Evolutionary conservation across 37 sponge, comb jelly and placozoan species (phyloP).

Genomic region (Amphimedon queenslandica): DNA sequence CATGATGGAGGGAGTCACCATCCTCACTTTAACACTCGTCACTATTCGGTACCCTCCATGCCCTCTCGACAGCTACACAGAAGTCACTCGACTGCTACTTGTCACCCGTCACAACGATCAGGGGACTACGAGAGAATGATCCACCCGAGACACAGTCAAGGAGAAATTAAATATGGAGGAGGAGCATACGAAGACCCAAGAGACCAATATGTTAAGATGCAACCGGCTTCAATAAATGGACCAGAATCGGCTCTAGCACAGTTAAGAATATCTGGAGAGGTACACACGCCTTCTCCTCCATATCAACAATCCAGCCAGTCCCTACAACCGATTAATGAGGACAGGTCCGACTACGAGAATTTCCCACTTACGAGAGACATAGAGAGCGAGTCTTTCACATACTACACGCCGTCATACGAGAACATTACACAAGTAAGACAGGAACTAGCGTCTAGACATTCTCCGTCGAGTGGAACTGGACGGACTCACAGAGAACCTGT

Average conservation of each 20-base stretch:
- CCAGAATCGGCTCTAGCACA: background rate
- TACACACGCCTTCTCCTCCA: background rate
- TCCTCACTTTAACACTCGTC: background rate
- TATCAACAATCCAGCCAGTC: slow-evolving; percentile 3
- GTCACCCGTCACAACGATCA: background rate
- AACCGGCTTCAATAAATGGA: background rate
- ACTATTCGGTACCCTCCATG: background rate
- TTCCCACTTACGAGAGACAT: slow-evolving; percentile 25
- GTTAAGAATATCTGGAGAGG: background rate
- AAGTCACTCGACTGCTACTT: slow-evolving; percentile 3
- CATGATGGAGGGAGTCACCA: background rate
- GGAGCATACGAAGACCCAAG: too few species aligned
- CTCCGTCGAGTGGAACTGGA: too few species aligned
- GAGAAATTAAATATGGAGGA: too few species aligned
- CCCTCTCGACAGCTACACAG: background rate
- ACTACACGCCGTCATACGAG: slow-evolving; percentile 23
- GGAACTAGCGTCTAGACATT: too few species aligned
- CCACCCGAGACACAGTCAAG: slow-evolving; percentile 5
- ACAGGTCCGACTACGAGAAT: slow-evolving; percentile 19
- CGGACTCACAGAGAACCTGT: too few species aligned
- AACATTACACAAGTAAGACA: too few species aligned
- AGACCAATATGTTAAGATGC: slow-evolving; percentile 22
- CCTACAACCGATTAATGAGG: background rate
- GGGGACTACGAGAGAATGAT: slow-evolving; percentile 23
- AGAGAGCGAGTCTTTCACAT: background rate